Evolutionary conservation across 2,797 vertebrate species (phyloP), one percentile per base, ranked within the genome.

Genomic region (Hylomyscus alleni): DNA sequence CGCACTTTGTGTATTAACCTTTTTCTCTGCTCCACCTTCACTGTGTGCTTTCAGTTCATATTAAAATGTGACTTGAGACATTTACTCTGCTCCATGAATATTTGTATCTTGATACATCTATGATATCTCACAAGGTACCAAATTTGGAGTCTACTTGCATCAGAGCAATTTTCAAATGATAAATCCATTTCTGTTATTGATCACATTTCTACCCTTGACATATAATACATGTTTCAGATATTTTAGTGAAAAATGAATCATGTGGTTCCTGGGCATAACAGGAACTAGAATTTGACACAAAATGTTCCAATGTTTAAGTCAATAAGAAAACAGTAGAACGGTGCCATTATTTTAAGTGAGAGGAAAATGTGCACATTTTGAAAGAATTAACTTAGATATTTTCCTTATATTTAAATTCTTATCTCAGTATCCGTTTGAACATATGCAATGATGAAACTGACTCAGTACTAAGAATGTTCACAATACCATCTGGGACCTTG

Each of bases 231-330:
- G 12, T n/a, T 91, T 72, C 52, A 34, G 5, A 8, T 76, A 90
- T 92, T 94, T 92, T 56, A 90, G 81, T 81, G 75, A 58, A 96
- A 89, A 91, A 34, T 80, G 81, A 92, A 62, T 78, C 1, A 58
- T 95, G 26, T 89, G 34, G 15, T 72, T 90, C 12, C 19, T 88
- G 40, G 1, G 3, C 47, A 40, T 44, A 78, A 1, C 14, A 84
- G 54, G 10, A 90, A 86, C 77, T 88, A 37, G 11, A 8, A 65
- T 60, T 19, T 75, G 34, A 50, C 20, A 17, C 37, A 72, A 67
- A 75, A 90, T 60, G 8, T 72, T 0, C 37, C 20, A 92, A 24
- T 47, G 56, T 2, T 86, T 92, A 54, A 96, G 90, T 90, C 20
- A 9, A 40, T 60, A 56, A 89, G 34, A 94, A 69, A 91, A n/a